Evolutionary conservation across 2,113 vertebrate genomes (phyloP).

Genomic region (Pachypanchax playfairii): DNA sequence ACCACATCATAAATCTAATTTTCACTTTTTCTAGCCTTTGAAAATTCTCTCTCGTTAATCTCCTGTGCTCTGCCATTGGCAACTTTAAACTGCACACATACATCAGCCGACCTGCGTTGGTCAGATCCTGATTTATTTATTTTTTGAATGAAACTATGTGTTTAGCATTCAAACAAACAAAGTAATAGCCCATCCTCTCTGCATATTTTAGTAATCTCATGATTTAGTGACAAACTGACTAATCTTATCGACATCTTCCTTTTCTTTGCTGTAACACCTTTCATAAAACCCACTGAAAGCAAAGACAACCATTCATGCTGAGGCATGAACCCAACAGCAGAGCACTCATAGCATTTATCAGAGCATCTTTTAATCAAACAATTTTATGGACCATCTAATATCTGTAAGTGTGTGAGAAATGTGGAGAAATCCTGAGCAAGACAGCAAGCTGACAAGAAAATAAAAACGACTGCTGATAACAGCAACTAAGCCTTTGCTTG

Average conservation of each 20-base stretch:
- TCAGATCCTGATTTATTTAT: conserved; percentile 58
- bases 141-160: conserved; percentile 24
- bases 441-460: conserved; percentile 57
- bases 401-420: conserved; percentile 59
- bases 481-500: conserved; percentile 46
- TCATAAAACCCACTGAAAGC: conserved; percentile 46
- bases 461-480: conserved; percentile 61
- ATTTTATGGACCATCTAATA: conserved; percentile 72
- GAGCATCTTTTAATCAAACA: conserved; percentile 71
- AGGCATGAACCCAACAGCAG: conserved; percentile 11
- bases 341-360: conserved; percentile 62
- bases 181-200: conserved; percentile 8
- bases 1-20: conserved; percentile 82
- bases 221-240: conserved; percentile 35
- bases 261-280: conserved; percentile 25
- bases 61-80: conserved; percentile 74
- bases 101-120: conserved; percentile 74
- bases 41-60: conserved; percentile 83
- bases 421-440: conserved; percentile 23
- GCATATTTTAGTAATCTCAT: conserved; percentile 30
- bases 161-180: conserved; percentile 46
- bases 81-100: conserved; percentile 77
- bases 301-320: conserved; percentile 31
- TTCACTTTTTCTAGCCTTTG: conserved; percentile 74
- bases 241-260: conserved; percentile 52